Evolutionary conservation across 2,113 vertebrate genomes (phyloP), one percentile per base, ranked within the genome.

Genomic region (Thomomys bottae): DNA sequence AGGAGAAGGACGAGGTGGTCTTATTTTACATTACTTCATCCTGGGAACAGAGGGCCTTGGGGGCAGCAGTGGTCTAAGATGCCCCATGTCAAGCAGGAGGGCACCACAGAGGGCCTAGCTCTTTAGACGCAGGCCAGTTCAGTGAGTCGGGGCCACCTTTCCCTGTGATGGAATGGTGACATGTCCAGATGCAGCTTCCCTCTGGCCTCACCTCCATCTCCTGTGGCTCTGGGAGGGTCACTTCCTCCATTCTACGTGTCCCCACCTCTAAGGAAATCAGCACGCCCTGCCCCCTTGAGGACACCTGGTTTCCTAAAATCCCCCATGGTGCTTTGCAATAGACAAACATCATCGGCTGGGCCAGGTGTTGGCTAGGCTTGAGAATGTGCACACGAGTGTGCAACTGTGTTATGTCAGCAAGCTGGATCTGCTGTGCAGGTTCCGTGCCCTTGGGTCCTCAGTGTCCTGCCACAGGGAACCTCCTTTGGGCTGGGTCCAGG

Each of bases 31-130:
- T 75, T 5, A 6, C 18, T 21, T 85, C 26, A 24, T 66, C 28
- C 2, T 3, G 18, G 2, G 3, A 28, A 18, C 42, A 9, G 24
- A 64, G 34, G 1, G 3, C 7, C 73, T 77, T 63, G 20, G 26
- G 28, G 36, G 5, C 9, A 12, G 40, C 8, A 0, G 64, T 15
- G 59, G 49, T 70, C 4, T 3, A 9, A 26, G 63, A 10, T 36
- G 7, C 15, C 64, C 78, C 30, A 12, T 7, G 18, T 24, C 40
- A 1, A 18, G 7, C 81, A 34, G 45, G 7, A 40, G 36, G 28
- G 26, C 8, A 2, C 38, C 0, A 1, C 3, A 21, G 42, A 59
- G 17, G 36, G 68, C 67, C 63, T 80, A 0, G 1, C 30, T 1
- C 0, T 83, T 83, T 8, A 66, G 87, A 21, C 0, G 54, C 71